Percentiles rank a stretch among this genome's conserved stretches.
phyloP scores from a whole-genome alignment of 2,797 vertebrate species.

The Orientallactaga sibirica region DNA sequence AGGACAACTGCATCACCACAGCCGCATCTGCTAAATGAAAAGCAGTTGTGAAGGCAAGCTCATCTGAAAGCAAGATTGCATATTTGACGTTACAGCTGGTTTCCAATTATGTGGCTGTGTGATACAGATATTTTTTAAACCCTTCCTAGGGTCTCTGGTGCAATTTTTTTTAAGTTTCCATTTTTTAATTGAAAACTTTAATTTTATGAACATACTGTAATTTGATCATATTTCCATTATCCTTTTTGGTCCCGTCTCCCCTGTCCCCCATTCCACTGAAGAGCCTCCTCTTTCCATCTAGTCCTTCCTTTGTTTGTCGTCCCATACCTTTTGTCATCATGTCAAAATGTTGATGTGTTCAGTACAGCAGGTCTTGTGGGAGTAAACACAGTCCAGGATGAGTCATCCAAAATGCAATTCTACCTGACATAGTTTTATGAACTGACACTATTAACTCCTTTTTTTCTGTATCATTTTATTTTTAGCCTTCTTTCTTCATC shows the following conservation, averaged over 20 bases:
- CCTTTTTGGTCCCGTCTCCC: no score
- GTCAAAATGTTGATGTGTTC: no score
- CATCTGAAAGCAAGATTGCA: background rate
- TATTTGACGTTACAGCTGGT: background rate
- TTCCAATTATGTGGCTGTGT: background rate
- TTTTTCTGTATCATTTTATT: background rate
- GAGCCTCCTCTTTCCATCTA: no score
- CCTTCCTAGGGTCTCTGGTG: background rate
- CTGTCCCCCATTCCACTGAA: no score
- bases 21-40: background rate
- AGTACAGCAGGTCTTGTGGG: no score
- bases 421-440: background rate
- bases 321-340: no score
- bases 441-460: background rate
- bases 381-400: no score
- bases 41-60: background rate
- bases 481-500: background rate
- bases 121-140: background rate
- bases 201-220: no score
- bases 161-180: background rate
- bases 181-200: no score
- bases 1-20: background rate
- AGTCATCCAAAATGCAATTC: no score
- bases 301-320: no score
- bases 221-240: no score